phyloP scores from a whole-genome alignment of 1,140 invertebrate genomes.

The Bombus superbus region DNA sequence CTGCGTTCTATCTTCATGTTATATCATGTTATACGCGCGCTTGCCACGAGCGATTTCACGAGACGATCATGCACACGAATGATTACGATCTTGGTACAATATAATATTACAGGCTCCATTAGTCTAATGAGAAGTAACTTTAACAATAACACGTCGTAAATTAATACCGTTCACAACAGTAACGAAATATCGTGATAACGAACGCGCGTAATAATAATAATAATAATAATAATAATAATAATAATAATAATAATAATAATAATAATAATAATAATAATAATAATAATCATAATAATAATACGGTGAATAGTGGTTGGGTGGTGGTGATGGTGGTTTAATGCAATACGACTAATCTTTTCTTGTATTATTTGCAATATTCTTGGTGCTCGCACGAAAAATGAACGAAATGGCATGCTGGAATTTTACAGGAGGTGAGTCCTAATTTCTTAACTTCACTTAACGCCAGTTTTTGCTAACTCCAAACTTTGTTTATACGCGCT shows the following conservation, averaged over 20 bases:
- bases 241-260: constrained; percentile 30
- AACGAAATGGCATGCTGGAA: constrained; percentile 82
- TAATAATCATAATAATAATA: constrained; percentile 23
- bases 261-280: constrained; percentile 27
- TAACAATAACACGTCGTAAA: constrained; percentile 56
- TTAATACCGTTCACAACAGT: constrained; percentile 51
- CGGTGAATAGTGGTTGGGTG: constrained; percentile 43
- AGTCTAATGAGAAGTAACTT: constrained; percentile 36
- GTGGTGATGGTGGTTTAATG: constrained; percentile 76
- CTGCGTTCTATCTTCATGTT: background rate
- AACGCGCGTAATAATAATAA: constrained; percentile 32
- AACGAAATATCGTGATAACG: constrained; percentile 43
- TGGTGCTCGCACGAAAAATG: constrained; percentile 82
- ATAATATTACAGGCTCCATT: constrained; percentile 3
- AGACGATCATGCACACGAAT: constrained; percentile 6
- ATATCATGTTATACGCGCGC: background rate
- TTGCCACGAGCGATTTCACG: constrained; percentile 23
- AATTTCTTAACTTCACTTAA: constrained; percentile 69
- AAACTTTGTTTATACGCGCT: background rate
- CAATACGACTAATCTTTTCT: constrained; percentile 81
- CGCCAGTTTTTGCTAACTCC: constrained; percentile 49
- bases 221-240: constrained; percentile 15
- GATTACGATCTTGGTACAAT: constrained; percentile 9
- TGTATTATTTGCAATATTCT: constrained; percentile 83
- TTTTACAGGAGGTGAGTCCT: constrained; percentile 82